Evolutionary conservation across 2,113 vertebrate species (phyloP).

Genomic region (Egretta garzetta): DNA sequence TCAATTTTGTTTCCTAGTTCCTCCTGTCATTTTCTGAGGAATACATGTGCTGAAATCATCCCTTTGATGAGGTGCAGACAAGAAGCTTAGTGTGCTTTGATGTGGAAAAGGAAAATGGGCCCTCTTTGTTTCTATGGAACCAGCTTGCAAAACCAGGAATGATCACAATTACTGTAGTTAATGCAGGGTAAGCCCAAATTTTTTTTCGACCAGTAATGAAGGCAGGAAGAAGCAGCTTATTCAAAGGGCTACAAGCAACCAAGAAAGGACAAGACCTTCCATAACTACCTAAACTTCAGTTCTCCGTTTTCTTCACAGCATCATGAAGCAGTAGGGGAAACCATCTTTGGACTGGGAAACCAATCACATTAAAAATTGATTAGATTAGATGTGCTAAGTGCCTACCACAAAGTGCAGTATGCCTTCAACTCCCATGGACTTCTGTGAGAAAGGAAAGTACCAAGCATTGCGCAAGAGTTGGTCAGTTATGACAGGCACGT

Average conservation of each 20-base stretch:
- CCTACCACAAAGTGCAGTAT: neutral
- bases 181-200: neutral
- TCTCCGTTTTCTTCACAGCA: neutral
- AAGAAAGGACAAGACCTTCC: neutral
- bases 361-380: conserved; percentile 53
- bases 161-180: neutral
- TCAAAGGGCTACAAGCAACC: neutral
- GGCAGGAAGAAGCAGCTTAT: neutral
- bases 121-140: conserved; percentile 2
- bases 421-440: neutral
- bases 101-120: conserved; percentile 37
- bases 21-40: conserved; percentile 38
- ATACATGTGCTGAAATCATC: conserved; percentile 17
- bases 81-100: conserved; percentile 56
- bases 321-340: neutral
- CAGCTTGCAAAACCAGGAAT: neutral
- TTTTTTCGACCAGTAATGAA: neutral
- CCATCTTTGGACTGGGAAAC: neutral
- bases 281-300: neutral
- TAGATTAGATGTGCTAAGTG: conserved; percentile 20
- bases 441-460: neutral
- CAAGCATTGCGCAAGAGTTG: neutral
- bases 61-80: conserved; percentile 44
- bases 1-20: conserved; percentile 34
- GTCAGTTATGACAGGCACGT: neutral